phyloP scores from a whole-genome alignment of 2,797 vertebrate genomes.

The Crocidura indochinensis region DNA sequence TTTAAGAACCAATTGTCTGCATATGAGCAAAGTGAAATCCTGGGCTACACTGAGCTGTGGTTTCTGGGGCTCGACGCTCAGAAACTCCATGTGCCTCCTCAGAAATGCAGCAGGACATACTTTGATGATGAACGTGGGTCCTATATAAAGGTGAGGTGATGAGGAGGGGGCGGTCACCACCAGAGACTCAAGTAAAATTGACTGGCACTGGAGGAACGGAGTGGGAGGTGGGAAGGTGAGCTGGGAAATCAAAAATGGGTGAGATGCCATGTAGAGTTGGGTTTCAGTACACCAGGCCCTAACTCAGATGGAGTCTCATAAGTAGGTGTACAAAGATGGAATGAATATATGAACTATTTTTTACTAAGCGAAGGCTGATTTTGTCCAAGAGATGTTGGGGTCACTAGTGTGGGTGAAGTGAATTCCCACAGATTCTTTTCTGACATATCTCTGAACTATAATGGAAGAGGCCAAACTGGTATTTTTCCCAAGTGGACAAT shows the following conservation, averaged over 20 bases:
- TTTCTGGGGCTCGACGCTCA: constrained; percentile 96
- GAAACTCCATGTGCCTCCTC: constrained; percentile 93
- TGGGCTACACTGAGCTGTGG: constrained; percentile 96
- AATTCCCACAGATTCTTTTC: not conserved
- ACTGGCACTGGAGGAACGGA: not conserved
- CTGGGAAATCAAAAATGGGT: not conserved
- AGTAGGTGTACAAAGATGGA: not conserved
- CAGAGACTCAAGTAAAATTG: not conserved
- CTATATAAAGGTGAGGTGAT: constrained; percentile 94
- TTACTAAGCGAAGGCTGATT: not conserved
- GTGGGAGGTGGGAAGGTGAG: not conserved
- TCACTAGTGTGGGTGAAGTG: not conserved
- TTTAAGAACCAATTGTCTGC: constrained; percentile 94
- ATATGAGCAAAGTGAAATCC: constrained; percentile 96
- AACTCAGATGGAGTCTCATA: not conserved
- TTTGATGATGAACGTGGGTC: constrained; percentile 97
- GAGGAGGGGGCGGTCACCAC: not conserved
- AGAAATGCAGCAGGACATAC: constrained; percentile 92
- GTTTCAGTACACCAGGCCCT: not conserved
- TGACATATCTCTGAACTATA: not conserved
- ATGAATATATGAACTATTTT: not conserved
- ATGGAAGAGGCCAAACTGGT: not conserved
- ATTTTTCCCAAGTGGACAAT: too few species aligned
- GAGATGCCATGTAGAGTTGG: not conserved
- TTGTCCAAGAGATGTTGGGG: not conserved